phyloP scores from a whole-genome alignment of 1,140 invertebrate genomes.

The Nylanderia fulva region DNA sequence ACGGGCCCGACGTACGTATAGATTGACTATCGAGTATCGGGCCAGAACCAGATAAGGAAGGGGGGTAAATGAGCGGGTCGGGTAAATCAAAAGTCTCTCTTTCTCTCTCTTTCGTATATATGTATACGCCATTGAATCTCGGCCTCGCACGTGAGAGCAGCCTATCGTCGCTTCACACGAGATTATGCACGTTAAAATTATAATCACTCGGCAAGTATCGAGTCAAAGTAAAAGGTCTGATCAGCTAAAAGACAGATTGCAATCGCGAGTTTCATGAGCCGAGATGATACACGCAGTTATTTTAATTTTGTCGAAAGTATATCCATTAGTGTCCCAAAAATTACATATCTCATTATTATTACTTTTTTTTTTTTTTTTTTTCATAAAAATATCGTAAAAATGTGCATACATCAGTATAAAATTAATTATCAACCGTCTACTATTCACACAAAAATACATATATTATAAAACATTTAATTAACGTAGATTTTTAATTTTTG shows the following conservation, averaged over 20 bases:
- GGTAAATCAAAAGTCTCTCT: constrained; percentile 44
- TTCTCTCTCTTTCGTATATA: neutral
- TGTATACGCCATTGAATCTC: constrained; percentile 46
- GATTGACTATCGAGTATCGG: constrained; percentile 58
- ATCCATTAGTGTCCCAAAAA: neutral
- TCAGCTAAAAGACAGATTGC: neutral
- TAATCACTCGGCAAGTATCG: constrained; percentile 46
- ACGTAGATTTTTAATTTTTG: constrained; percentile 4
- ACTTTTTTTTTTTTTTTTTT: neutral
- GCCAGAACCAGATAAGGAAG: constrained; percentile 43
- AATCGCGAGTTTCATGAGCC: neutral
- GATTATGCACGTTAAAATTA: constrained; percentile 62
- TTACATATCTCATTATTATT: constrained; percentile 15
- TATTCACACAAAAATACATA: neutral
- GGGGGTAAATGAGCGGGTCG: constrained; percentile 47
- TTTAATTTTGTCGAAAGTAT: constrained; percentile 18
- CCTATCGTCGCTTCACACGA: constrained; percentile 30
- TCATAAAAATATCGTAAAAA: neutral
- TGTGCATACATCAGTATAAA: neutral
- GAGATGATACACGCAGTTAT: neutral
- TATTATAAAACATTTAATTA: constrained; percentile 8
- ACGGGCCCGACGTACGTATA: constrained; percentile 45
- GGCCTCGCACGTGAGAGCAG: constrained; percentile 9
- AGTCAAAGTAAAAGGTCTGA: constrained; percentile 38
- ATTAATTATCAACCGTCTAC: constrained; percentile 6